Evolutionary conservation across 2,888 invertebrate species (phyloP).

Genomic region (Caenorhabditis sp.): DNA sequence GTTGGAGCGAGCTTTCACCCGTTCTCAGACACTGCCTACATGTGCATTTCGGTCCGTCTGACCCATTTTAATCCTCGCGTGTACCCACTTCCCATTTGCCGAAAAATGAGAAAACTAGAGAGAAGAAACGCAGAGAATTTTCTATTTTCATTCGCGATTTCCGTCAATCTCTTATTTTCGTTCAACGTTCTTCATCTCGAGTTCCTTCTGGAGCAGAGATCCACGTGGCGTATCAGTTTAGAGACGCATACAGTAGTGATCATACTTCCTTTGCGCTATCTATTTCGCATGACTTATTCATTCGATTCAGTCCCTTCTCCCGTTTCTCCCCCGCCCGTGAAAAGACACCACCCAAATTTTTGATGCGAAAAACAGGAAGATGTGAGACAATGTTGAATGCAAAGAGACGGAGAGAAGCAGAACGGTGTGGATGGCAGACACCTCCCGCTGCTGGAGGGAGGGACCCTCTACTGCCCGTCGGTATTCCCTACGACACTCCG

Average conservation of each 20-base stretch:
- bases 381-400: not conserved
- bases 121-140: not conserved
- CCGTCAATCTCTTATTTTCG: constrained; percentile 5
- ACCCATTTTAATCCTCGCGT: constrained; percentile 12
- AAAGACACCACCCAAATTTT: not conserved
- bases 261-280: too few species aligned
- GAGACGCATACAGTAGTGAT: not conserved
- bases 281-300: constrained; percentile 16
- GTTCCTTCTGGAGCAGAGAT: not conserved
- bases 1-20: not conserved
- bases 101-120: not conserved
- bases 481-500: constrained; percentile 6
- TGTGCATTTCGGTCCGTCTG: not conserved
- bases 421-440: not conserved
- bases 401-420: not conserved
- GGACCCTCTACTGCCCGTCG: not conserved
- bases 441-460: too few species aligned
- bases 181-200: not conserved
- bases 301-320: constrained; percentile 12
- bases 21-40: too few species aligned
- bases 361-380: not conserved
- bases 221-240: not conserved
- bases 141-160: not conserved
- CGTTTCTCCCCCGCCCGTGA: not conserved
- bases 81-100: constrained; percentile 6